phyloP scores from a whole-genome alignment of 2,797 vertebrate genomes.

The Muscicapa comitata region DNA sequence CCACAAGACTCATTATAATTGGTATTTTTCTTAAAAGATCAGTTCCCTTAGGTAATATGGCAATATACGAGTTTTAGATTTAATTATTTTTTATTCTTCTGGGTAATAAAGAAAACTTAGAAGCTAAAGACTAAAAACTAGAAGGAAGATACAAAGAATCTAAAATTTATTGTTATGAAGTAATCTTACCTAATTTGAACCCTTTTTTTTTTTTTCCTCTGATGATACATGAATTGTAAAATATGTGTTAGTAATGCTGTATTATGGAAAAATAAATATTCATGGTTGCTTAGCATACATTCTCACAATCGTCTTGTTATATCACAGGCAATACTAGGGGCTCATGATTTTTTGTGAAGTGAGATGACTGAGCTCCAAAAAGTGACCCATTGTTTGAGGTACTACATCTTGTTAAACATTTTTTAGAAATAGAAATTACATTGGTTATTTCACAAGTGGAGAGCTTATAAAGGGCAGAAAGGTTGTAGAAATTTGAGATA shows the following conservation, averaged over 20 bases:
- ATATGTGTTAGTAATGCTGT: not conserved
- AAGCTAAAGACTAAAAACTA: not conserved
- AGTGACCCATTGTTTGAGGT: not conserved
- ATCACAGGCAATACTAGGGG: not conserved
- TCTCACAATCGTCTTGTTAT: not conserved
- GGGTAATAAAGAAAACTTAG: not conserved
- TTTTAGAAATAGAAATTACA: not conserved
- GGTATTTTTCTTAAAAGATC: not conserved
- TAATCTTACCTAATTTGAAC: not conserved
- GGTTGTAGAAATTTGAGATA: not conserved
- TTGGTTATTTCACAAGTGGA: not conserved
- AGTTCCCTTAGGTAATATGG: not conserved
- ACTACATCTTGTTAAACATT: not conserved
- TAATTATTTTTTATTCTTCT: not conserved
- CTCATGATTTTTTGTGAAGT: not conserved
- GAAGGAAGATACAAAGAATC: not conserved
- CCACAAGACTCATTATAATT: not conserved
- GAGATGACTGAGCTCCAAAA: not conserved
- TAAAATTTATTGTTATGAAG: not conserved
- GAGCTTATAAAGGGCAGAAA: not conserved
- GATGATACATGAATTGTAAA: not conserved
- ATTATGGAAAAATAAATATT: not conserved
- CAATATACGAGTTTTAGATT: not conserved
- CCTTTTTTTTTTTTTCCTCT: accelerated
- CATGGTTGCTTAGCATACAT: not conserved